Percentiles rank a stretch among this genome's conserved stretches.
Evolutionary conservation across 2,113 vertebrate genomes (phyloP).

Genomic region (Marmota monax): DNA sequence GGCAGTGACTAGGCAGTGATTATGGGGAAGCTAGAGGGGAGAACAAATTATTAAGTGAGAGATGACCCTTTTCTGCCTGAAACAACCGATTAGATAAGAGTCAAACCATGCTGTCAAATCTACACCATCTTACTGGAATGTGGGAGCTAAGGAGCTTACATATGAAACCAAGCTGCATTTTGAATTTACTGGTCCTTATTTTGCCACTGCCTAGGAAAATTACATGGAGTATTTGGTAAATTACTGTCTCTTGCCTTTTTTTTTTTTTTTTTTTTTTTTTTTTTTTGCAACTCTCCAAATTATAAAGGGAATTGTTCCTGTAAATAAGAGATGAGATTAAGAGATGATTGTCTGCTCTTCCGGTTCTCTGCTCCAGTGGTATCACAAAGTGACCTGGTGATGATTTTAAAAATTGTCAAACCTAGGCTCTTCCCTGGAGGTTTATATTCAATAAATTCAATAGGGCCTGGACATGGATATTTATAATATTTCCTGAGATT

Average conservation of each 20-base stretch:
- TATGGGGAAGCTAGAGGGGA: no score
- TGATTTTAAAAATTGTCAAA: neutral
- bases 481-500: neutral
- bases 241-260: neutral
- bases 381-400: neutral
- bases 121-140: neutral
- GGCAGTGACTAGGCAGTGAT: neutral
- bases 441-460: neutral
- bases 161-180: neutral
- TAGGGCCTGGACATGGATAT: neutral
- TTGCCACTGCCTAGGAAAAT: neutral
- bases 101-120: neutral
- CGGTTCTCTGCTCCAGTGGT: neutral
- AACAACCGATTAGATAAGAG: neutral
- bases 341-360: neutral
- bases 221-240: neutral
- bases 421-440: neutral
- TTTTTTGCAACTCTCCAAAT: neutral
- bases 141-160: neutral
- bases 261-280: neutral
- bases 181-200: neutral
- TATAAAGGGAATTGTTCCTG: neutral
- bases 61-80: neutral
- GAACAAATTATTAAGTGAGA: neutral
- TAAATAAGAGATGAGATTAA: neutral